Evolutionary conservation across 2,888 invertebrate species (phyloP), one percentile per base, ranked within the genome.

Genomic region (Pyrrhosoma nymphula): DNA sequence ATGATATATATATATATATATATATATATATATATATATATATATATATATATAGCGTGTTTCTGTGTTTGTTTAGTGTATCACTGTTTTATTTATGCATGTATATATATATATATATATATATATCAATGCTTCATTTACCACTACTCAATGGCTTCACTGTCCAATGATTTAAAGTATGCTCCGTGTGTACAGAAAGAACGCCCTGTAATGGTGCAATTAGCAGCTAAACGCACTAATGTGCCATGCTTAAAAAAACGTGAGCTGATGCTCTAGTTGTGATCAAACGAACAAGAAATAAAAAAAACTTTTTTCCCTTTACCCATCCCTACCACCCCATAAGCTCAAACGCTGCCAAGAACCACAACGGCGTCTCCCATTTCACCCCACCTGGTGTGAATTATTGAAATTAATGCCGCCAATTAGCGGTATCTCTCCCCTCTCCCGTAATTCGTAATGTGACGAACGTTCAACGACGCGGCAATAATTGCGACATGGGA

Each of bases 401-500:
- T 35, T 82, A 82, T 82, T 82, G 82, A 82, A 82, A 82, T 82
- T 82, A 82, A 82, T 82, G 82, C 82, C 35, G 18, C 82, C 82
- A 82, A 82, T 82, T 82, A 82, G 82, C 82, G 82, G n/a, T 35
- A 14, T 35, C 82, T 30, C 82, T 12, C 23, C 82, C 82, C 69
- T 35, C 82, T 18, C 12, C 35, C 16, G 82, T 82, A 69, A 69
- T 69, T 35, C 82, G 82, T 82, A 82, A 82, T 82, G 82, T 82
- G 82, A 82, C 82, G 82, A 82, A 82, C 82, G 18, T 82, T 82
- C 30, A 82, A 82, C 82, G 82, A 82, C 82, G 30, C 82, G 82
- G 82, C 82, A 82, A 82, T 82, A 82, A 82, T 82, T 82, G 82
- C 35, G 82, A 82, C 82, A 82, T 35, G 82, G 82, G 82, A 35